phyloP scores from a whole-genome alignment of 2,888 invertebrate species.

The Leptinotarsa haldemani region DNA sequence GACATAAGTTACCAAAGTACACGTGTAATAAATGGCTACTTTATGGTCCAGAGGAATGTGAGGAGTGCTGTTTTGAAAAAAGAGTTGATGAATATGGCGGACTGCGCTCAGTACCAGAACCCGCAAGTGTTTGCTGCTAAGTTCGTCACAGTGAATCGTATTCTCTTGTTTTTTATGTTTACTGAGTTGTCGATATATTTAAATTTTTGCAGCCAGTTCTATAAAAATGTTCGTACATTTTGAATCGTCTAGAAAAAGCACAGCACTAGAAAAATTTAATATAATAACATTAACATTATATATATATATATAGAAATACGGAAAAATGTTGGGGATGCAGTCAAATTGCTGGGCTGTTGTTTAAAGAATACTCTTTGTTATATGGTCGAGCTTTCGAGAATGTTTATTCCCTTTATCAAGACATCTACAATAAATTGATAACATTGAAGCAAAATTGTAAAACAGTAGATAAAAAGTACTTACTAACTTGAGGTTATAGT shows the following conservation, averaged over 20 bases:
- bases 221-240: neutral
- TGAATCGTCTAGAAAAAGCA: neutral
- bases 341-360: too few species aligned
- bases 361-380: too few species aligned
- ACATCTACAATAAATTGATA: too few species aligned
- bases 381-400: too few species aligned
- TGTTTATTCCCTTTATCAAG: too few species aligned
- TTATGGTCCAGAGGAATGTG: neutral
- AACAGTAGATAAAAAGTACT: too few species aligned
- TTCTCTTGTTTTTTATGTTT: slow-evolving; percentile 23
- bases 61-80: neutral
- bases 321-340: too few species aligned
- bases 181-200: slow-evolving; percentile 28
- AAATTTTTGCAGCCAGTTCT: slow-evolving; percentile 28
- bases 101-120: neutral
- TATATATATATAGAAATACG: too few species aligned
- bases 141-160: slow-evolving; percentile 26
- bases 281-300: too few species aligned
- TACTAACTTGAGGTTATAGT: too few species aligned
- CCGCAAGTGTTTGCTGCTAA: slow-evolving; percentile 16
- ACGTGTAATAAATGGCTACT: neutral
- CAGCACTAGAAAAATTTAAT: too few species aligned
- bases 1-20: neutral
- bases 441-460: too few species aligned
- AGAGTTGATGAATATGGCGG: neutral